Evolutionary conservation across 2,888 invertebrate species (phyloP), one percentile per base, ranked within the genome.

Genomic region (Drosophila pegasa): DNA sequence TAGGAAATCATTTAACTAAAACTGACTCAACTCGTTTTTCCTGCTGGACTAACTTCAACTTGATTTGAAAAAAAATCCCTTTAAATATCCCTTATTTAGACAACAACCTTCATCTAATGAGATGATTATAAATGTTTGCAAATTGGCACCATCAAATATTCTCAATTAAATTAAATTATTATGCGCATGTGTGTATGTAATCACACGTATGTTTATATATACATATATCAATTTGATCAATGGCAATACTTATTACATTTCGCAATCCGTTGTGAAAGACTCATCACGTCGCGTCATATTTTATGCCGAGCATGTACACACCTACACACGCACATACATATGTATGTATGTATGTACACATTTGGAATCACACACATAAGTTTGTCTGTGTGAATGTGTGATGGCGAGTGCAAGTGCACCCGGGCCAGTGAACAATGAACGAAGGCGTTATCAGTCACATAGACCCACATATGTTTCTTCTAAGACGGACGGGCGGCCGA

Each of bases 351-450:
- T 16, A 57, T 20, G 45, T 59, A 29, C 14, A 20, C 31, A 8
- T n/a, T 25, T 35, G 9, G n/a, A n/a, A n/a, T n/a, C n/a, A n/a
- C 20, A 20, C 20, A 10, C 5, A 6, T 35, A 35, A 22, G n/a
- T 40, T 6, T 16, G 33, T 16, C 3, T 18, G 40, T 37, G 9
- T 12, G 33, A 9, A 7, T 10, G 37, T 20, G 20, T 37, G 40
- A 71, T 59, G 60, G 66, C 71, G 61, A 78, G 88, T 88, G 74
- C 83, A 82, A 66, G 68, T 72, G 83, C 64, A 88, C 83, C 55
- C 60, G 50, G 75, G 63, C 60, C 85, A 78, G 64, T 69, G 82
- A 48, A 84, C 78, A 87, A 65, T 56, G 82, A 48, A 84, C 78
- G 84, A 65, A 52, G n/a, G 18, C 10, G 62, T 81, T 82, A 82